These are phyloP conservation scores for Cherax quadricarinatus DNA, from an alignment of 1,140 invertebrate species.

Conservation along the genomic window DNA sequence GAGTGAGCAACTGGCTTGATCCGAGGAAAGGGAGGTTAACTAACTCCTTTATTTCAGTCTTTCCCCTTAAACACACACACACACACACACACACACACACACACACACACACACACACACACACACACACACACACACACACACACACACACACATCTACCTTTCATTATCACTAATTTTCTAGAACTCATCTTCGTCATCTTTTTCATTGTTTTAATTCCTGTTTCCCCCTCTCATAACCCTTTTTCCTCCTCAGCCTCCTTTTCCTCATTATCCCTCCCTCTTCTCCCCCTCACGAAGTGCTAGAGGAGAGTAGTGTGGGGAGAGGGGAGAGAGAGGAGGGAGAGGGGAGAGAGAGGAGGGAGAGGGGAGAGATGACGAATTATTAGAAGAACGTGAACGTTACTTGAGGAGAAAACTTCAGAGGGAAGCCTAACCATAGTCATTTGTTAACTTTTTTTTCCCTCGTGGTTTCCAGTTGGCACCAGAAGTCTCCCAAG, in stretches of 20 bases:
- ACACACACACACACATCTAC: not conserved
- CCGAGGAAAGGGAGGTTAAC: no score
- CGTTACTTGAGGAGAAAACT: slow-evolving; percentile 28
- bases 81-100: no score
- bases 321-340: no score
- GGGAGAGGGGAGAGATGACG: not conserved
- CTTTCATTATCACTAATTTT: not conserved
- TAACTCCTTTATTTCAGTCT: no score
- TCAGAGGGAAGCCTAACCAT: slow-evolving; percentile 17
- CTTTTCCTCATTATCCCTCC: not conserved
- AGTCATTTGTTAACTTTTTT: slow-evolving; percentile 45
- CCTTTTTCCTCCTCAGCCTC: not conserved
- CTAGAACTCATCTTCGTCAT: not conserved
- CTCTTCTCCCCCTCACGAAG: not conserved
- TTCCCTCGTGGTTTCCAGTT: slow-evolving; percentile 8
- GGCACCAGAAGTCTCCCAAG: not conserved
- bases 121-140: no score
- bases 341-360: not conserved
- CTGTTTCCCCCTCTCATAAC: not conserved
- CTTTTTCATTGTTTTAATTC: no score
- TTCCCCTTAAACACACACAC: no score
- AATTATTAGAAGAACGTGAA: slow-evolving; percentile 37
- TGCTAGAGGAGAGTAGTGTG: no score
- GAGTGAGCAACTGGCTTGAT: no score
- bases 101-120: no score